phyloP scores from a whole-genome alignment of 2,113 vertebrate species.

The Choloepus hoffmanni region DNA sequence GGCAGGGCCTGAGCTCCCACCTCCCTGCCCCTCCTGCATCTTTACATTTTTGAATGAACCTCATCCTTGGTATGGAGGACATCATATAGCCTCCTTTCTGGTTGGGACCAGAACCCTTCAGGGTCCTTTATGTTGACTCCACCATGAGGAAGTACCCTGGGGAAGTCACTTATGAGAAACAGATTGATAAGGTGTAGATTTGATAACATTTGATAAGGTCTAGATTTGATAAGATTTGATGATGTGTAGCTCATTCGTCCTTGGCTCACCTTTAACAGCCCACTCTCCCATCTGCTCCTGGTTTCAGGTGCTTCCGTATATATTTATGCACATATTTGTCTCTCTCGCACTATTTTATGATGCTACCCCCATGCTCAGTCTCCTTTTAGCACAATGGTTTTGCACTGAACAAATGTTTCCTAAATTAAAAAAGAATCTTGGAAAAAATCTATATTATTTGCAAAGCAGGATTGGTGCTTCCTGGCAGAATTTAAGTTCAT shows the following conservation, averaged over 20 bases:
- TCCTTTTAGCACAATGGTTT: neutral
- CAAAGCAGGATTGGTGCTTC: slow-evolving; percentile 23
- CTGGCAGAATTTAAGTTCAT: slow-evolving; percentile 41
- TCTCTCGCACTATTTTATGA: neutral
- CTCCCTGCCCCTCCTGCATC: neutral
- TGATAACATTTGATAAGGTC: too few species aligned
- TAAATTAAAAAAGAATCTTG: neutral
- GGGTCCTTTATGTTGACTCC: neutral
- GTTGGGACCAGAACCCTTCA: neutral
- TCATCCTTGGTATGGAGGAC: neutral
- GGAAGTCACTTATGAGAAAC: neutral
- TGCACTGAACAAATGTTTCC: neutral
- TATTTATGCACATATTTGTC: neutral
- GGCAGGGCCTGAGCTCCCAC: neutral
- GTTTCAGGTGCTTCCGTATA: neutral
- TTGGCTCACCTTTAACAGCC: neutral
- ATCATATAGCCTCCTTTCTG: neutral
- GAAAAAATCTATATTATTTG: neutral
- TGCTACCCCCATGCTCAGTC: neutral
- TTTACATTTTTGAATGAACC: neutral
- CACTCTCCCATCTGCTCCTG: rapidly evolving
- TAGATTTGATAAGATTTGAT: too few species aligned
- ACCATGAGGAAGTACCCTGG: neutral
- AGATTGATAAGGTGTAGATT: neutral
- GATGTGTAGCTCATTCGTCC: neutral